Evolutionary conservation across 2,113 vertebrate genomes (phyloP), one percentile per base, ranked within the genome.

Genomic region (Syngnathus scovelli): DNA sequence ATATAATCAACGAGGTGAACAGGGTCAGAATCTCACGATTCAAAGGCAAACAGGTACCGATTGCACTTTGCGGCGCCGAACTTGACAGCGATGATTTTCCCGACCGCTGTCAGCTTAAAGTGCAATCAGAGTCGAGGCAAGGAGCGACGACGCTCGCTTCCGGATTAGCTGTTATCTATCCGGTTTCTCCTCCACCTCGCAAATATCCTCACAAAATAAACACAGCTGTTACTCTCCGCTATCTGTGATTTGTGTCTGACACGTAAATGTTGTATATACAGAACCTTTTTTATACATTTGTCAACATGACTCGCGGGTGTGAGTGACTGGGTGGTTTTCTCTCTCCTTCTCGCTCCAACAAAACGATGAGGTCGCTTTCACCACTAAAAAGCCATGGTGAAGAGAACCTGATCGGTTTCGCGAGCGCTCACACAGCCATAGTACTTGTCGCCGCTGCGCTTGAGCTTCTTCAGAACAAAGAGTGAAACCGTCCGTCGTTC

Each of bases 181-280:
- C 36, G 36, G 75, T 49, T 27, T 38, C 75, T 76, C 60, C 68
- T 69, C 71, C 74, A 41, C 68, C 77, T 61, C 4, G 66, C 68
- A 68, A 77, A 77, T 63, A 76, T 76, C 81, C 64, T 54, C 66
- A 70, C 76, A 79, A 83, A 89, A 85, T 83, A 85, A 89, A 87
- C 83, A 89, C 86, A 89, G 84, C 86, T 85, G 84, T 86, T 83
- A 79, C 72, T 64, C 80, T 74, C 69, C 71, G 67, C 73, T 74
- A 70, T 78, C 65, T 79, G 75, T 79, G 67, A 79, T 83, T 78
- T 44, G 68, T 83, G 78, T 88, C 70, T 71, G 75, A 85, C 81
- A 56, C 38, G 69, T 74, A 69, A 79, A 74, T 79, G 78, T 83
- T 84, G 84, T 87, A 76, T 70, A 88, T 80, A 85, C 37, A 11